phyloP scores from a whole-genome alignment of 1,140 invertebrate genomes.

The Leptestheria dahalacensis region DNA sequence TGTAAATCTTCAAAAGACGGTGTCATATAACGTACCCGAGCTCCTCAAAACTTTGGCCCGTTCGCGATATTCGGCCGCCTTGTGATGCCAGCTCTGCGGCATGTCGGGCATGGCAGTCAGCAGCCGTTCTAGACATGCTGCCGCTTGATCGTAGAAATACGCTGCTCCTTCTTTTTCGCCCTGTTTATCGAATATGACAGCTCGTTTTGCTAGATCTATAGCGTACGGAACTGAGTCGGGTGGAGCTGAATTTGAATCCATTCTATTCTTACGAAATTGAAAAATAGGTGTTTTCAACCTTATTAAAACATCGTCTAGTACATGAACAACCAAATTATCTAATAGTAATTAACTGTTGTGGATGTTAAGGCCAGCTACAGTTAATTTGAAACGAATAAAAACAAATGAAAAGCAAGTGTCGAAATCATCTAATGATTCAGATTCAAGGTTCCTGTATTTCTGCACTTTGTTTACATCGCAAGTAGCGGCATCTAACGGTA shows the following conservation, averaged over 20 bases:
- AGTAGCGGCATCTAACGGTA: no score
- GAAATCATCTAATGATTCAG: no score
- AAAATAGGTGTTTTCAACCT: no score
- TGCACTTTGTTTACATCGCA: no score
- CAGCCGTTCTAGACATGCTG: constrained; percentile 19
- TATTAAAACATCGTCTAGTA: no score
- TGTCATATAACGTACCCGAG: constrained; percentile 12
- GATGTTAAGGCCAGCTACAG: no score
- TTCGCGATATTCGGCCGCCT: constrained; percentile 30
- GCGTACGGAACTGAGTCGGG: constrained; percentile 17
- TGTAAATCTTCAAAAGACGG: constrained; percentile 15
- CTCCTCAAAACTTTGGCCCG: constrained; percentile 26
- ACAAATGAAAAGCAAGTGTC: no score
- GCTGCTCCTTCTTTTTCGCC: constrained; percentile 31
- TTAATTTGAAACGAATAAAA: no score
- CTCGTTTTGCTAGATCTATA: constrained; percentile 28
- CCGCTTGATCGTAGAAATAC: constrained; percentile 34
- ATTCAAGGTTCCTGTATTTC: no score
- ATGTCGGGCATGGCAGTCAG: constrained; percentile 13
- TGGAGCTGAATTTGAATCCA: background rate
- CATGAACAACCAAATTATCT: no score
- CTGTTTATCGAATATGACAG: constrained; percentile 32
- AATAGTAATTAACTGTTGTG: no score
- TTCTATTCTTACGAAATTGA: no score
- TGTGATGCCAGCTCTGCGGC: constrained; percentile 18